Percentiles rank a stretch among this genome's conserved stretches.
Conservation (phyloP, 2,113 vertebrate genomes). For the Rhea americana region DNA sequence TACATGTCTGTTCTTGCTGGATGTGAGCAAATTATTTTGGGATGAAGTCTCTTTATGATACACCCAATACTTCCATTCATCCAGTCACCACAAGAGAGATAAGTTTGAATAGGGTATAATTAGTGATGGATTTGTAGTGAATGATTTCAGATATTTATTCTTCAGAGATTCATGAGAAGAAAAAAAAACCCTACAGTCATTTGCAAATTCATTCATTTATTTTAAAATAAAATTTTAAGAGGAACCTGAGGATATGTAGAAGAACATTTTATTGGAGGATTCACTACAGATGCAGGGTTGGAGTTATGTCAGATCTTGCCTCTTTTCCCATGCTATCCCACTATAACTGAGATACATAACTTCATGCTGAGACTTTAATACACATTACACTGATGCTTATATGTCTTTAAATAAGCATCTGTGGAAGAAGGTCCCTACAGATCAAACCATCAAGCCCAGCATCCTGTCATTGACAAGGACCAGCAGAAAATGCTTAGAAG, state of each 20-base stretch:
- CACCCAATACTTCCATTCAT: neutral
- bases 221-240: neutral
- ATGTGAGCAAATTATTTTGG: neutral
- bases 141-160: neutral
- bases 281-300: neutral
- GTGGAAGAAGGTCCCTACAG: neutral
- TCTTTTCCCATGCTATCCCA: neutral
- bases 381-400: neutral
- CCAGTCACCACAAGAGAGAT: neutral
- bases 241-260: neutral
- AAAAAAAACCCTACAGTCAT: neutral
- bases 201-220: neutral
- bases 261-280: neutral
- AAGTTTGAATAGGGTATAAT: neutral
- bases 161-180: neutral
- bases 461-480: accelerated
- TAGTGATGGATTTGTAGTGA: neutral
- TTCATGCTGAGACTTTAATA: neutral
- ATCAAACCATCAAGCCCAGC: neutral
- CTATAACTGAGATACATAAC: neutral
- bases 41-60: neutral
- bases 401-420: neutral
- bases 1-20: neutral
- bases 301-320: neutral
- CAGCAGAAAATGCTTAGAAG: neutral